phyloP scores from a whole-genome alignment of 1,140 invertebrate species.

The Glossosoma conforme region DNA sequence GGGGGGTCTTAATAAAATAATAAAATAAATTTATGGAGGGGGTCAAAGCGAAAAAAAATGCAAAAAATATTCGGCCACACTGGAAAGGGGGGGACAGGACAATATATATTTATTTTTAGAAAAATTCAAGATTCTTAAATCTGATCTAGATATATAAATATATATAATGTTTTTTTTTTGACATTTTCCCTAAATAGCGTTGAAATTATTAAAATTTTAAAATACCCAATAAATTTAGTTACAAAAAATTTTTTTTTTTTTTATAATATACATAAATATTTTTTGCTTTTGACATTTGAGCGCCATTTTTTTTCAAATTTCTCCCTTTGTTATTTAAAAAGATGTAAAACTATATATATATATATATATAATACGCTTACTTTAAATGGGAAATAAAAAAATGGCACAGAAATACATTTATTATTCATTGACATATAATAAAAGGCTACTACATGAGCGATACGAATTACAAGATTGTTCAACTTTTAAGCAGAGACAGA shows the following conservation, averaged over 20 bases:
- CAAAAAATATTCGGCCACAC: constrained; percentile 10
- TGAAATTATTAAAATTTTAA: constrained; percentile 8
- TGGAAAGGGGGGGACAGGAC: constrained; percentile 6
- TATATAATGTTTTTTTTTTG: neutral
- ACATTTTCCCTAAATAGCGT: constrained; percentile 2
- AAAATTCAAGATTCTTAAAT: constrained; percentile 6
- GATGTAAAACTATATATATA: no score
- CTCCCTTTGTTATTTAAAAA: no score
- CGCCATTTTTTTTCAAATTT: constrained; percentile 8
- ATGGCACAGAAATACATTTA: no score
- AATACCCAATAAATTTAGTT: constrained; percentile 24
- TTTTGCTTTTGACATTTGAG: constrained; percentile 20
- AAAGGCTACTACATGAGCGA: no score
- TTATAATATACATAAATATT: constrained; percentile 14
- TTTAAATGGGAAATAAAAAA: no score
- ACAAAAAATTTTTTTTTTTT: neutral
- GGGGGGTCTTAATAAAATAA: neutral
- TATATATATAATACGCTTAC: no score
- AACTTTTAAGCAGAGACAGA: no score
- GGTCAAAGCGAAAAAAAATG: constrained; percentile 8
- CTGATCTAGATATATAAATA: neutral
- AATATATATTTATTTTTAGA: constrained; percentile 2
- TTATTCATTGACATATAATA: no score
- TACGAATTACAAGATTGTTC: no score
- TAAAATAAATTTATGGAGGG: neutral